These are phyloP conservation scores for Saccostrea cuccullata DNA, from an alignment of 1,140 invertebrate genomes.

Conservation along the genomic window DNA sequence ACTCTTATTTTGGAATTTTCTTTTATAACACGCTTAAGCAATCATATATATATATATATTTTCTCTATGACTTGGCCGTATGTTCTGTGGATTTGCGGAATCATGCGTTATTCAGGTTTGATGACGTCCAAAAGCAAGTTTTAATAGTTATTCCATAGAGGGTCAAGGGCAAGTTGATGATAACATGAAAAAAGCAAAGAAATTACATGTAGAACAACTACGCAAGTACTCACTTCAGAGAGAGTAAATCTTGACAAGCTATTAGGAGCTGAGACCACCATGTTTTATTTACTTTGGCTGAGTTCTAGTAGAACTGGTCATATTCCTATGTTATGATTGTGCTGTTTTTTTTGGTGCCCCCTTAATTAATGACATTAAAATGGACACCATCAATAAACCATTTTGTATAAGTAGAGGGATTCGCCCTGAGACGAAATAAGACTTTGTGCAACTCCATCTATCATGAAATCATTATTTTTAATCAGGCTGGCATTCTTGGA, in stretches of 20 bases:
- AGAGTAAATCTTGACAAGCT: not conserved
- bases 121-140: not conserved
- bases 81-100: not conserved
- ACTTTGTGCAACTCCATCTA: constrained; percentile 10
- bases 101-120: not conserved
- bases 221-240: not conserved
- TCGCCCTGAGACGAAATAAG: not conserved
- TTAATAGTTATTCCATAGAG: not conserved
- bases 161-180: constrained; percentile 8
- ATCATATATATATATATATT: constrained; percentile 13
- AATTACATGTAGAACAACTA: constrained; percentile 6
- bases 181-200: not conserved
- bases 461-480: constrained; percentile 26
- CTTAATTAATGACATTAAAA: constrained; percentile 33
- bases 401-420: constrained; percentile 14
- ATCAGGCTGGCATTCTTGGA: constrained; percentile 30
- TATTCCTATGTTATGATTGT: not conserved
- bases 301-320: not conserved
- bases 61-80: constrained; percentile 3
- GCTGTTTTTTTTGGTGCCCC: constrained; percentile 20
- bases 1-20: not conserved
- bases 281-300: constrained; percentile 24
- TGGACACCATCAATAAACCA: constrained; percentile 29
- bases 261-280: not conserved
- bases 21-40: constrained; percentile 8